A percentile compares a stretch with the other conserved stretches of the same genome.
These are phyloP conservation scores for Norana najaformis DNA, from an alignment of 2,888 invertebrate genomes.

Conservation along the genomic window DNA sequence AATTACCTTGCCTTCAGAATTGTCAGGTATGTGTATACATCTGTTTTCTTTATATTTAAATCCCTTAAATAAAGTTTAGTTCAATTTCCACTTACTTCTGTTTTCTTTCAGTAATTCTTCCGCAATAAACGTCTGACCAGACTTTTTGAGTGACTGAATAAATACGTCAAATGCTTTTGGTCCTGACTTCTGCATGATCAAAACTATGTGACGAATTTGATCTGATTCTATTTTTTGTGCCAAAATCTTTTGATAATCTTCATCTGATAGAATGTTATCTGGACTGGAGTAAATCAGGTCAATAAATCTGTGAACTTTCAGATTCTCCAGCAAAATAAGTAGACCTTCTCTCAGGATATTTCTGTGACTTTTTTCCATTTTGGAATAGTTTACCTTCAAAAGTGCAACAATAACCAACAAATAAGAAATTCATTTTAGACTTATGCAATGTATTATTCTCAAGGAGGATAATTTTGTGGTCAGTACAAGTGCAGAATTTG, in stretches of 20 bases:
- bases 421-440: not conserved
- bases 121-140: not conserved
- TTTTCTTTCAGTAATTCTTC: conserved; percentile 7
- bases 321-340: not conserved
- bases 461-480: too few species aligned
- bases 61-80: not conserved
- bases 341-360: not conserved
- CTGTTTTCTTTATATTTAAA: too few species aligned
- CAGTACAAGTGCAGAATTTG: too few species aligned
- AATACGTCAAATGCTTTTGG: not conserved
- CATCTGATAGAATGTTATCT: not conserved
- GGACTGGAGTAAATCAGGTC: not conserved
- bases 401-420: not conserved
- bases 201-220: not conserved
- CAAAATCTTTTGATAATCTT: not conserved
- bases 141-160: not conserved
- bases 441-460: too few species aligned
- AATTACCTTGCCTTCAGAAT: too few species aligned
- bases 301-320: not conserved
- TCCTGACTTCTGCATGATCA: not conserved
- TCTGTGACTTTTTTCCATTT: not conserved
- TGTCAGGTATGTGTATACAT: too few species aligned
- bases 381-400: not conserved
- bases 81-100: not conserved
- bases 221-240: not conserved